A percentile compares a stretch with the other conserved stretches of the same genome.
Evolutionary conservation across 2,888 invertebrate genomes (phyloP).

Genomic region (Acanthacorydalis orientalis): DNA sequence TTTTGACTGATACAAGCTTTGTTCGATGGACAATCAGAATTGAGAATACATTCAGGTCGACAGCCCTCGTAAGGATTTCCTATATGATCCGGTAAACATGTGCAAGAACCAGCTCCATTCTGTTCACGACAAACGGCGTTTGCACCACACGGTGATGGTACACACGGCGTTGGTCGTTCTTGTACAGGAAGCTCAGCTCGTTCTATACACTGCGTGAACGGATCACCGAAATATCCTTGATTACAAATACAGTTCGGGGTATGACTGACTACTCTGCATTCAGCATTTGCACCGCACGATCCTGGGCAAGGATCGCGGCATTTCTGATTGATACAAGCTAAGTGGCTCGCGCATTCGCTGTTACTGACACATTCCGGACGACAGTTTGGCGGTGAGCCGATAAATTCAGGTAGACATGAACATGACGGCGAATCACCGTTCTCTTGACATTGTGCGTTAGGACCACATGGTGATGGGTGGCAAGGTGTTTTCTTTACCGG

Average conservation of each 20-base stretch:
- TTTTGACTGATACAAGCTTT: constrained; percentile 48
- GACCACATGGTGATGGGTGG: constrained; percentile 55
- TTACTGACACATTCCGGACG: constrained; percentile 59
- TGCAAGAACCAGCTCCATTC: constrained; percentile 48
- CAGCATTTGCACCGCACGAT: constrained; percentile 55
- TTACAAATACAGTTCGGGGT: constrained; percentile 50
- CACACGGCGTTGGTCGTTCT: constrained; percentile 33
- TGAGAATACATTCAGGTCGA: constrained; percentile 42
- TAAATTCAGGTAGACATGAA: constrained; percentile 40
- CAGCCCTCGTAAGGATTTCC: constrained; percentile 40
- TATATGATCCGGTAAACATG: constrained; percentile 48
- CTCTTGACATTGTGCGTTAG: constrained; percentile 37
- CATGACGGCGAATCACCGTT: constrained; percentile 37
- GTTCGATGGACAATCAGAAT: constrained; percentile 47
- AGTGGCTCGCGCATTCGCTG: constrained; percentile 49
- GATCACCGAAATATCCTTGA: constrained; percentile 38
- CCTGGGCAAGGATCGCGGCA: constrained; percentile 61
- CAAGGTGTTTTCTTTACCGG: constrained; percentile 36
- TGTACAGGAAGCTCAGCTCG: constrained; percentile 11
- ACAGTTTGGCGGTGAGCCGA: constrained; percentile 52
- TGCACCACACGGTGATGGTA: constrained; percentile 45
- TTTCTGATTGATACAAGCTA: constrained; percentile 57
- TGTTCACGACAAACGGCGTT: constrained; percentile 54
- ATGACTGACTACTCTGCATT: constrained; percentile 56
- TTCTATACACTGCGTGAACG: constrained; percentile 39